Evolutionary conservation across 2,888 invertebrate species (phyloP).

Genomic region (Onchidella celtica): DNA sequence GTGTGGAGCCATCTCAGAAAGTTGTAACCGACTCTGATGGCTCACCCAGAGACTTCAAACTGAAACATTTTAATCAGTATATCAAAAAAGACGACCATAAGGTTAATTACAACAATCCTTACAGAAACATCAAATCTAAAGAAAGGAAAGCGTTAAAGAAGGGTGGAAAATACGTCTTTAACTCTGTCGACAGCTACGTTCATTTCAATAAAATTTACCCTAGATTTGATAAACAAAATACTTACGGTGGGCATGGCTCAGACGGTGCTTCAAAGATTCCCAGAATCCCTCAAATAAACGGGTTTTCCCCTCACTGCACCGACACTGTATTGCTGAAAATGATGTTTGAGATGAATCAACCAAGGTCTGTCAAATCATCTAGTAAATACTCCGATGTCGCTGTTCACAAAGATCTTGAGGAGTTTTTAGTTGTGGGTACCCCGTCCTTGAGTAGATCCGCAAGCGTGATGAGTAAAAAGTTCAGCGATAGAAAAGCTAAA

Average conservation of each 20-base stretch:
- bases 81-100: constrained; percentile 17
- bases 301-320: constrained; percentile 67
- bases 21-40: neutral
- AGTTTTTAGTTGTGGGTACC: constrained; percentile 59
- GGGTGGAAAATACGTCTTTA: constrained; percentile 57
- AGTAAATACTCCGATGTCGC: constrained; percentile 63
- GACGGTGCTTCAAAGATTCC: neutral
- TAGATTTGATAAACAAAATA: neutral
- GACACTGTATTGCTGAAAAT: constrained; percentile 69
- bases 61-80: constrained; percentile 48
- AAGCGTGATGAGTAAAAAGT: neutral
- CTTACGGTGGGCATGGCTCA: neutral
- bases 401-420: constrained; percentile 61
- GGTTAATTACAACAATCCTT: constrained; percentile 64
- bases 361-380: constrained; percentile 41
- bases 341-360: constrained; percentile 65
- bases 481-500: neutral
- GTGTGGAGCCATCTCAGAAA: constrained; percentile 40
- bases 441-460: neutral
- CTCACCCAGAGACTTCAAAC: constrained; percentile 25
- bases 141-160: constrained; percentile 57
- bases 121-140: constrained; percentile 60
- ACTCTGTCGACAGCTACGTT: constrained; percentile 61
- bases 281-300: constrained; percentile 51
- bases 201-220: constrained; percentile 60